A percentile compares a stretch with the other conserved stretches of the same genome.
These are phyloP conservation scores for Acholoe squamosa DNA, from an alignment of 2,888 invertebrate species.

Conservation along the genomic window DNA sequence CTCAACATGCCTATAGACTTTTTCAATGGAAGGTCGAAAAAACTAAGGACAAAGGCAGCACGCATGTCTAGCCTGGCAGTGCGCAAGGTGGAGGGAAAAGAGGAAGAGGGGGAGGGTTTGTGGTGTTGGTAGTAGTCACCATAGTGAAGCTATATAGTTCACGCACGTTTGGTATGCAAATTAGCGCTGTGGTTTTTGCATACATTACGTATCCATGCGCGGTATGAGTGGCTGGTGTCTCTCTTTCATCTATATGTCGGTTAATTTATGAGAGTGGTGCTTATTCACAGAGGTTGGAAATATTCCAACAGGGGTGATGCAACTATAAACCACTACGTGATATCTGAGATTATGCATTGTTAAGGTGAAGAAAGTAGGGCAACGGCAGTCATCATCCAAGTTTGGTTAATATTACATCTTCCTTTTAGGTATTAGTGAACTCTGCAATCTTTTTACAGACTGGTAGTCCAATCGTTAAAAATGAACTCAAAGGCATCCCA, in stretches of 20 bases:
- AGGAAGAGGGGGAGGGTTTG: too few species aligned
- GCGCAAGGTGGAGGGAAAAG: too few species aligned
- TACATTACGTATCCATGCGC: conserved; percentile 2
- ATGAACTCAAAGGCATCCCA: too few species aligned
- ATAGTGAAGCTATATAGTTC: not conserved
- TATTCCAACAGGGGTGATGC: too few species aligned
- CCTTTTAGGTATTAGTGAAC: too few species aligned
- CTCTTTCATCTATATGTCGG: conserved; percentile 9
- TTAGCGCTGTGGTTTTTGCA: not conserved
- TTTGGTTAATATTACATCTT: too few species aligned
- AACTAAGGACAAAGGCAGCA: not conserved
- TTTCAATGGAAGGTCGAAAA: not conserved
- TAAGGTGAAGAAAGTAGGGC: too few species aligned
- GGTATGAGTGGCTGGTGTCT: not conserved
- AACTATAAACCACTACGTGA: too few species aligned
- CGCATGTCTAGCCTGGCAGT: not conserved
- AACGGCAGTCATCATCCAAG: too few species aligned
- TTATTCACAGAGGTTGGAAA: not conserved
- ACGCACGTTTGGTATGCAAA: not conserved
- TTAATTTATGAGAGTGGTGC: conserved; percentile 1
- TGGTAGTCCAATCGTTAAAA: too few species aligned
- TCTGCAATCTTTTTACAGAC: too few species aligned
- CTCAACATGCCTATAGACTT: conserved; percentile 2
- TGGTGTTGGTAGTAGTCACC: not conserved
- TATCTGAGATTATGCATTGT: too few species aligned